Conservation (phyloP, 2,113 vertebrate species). For the Ceyx margarethae region DNA sequence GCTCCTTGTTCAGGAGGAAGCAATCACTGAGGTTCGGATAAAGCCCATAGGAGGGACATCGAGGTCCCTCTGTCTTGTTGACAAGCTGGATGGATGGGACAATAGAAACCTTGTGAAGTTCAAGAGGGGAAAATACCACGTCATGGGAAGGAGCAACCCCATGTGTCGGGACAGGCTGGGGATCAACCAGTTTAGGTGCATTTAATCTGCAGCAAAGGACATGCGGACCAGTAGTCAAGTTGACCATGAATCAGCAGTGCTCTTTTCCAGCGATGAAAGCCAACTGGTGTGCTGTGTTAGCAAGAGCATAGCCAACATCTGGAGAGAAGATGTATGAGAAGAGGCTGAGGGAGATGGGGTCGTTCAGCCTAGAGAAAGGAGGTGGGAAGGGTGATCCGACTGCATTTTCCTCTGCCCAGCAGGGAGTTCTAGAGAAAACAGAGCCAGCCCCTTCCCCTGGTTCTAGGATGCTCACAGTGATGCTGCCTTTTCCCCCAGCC, state of each 20-base stretch:
- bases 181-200: neutral
- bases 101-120: neutral
- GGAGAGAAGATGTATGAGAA: neutral
- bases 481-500: neutral
- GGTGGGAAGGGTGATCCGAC: neutral
- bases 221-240: neutral
- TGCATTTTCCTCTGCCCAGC: neutral
- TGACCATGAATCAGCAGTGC: neutral
- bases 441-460: neutral
- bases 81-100: neutral
- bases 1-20: neutral
- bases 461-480: neutral
- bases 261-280: neutral
- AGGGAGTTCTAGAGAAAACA: neutral
- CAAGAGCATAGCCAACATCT: neutral
- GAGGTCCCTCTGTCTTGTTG: neutral
- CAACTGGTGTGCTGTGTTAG: neutral
- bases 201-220: neutral
- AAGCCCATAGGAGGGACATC: neutral
- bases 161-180: neutral
- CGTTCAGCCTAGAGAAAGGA: neutral
- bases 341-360: neutral
- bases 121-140: neutral
- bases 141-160: neutral
- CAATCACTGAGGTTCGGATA: neutral